These are phyloP conservation scores for Theretra japonica DNA, from an alignment of 2,888 invertebrate genomes.

Conservation along the genomic window DNA sequence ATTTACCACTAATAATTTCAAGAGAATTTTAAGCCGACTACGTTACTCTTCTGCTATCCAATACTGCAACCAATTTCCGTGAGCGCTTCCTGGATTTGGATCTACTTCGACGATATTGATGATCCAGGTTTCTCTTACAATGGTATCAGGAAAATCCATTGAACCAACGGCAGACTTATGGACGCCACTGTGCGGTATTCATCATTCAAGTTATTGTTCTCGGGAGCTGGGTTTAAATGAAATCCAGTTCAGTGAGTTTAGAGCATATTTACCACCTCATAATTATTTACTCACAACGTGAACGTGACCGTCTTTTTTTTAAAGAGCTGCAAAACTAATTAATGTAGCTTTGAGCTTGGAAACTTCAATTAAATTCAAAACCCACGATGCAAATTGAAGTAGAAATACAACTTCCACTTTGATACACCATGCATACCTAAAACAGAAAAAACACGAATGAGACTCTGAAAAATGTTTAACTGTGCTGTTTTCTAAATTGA, in stretches of 20 bases:
- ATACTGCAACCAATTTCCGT: too few relatives aligned
- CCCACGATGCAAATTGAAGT: slow-evolving; percentile 15
- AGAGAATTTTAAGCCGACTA: too few relatives aligned
- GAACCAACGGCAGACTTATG: too few relatives aligned
- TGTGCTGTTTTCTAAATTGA: neutral
- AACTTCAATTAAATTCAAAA: slow-evolving; percentile 24
- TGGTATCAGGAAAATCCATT: too few relatives aligned
- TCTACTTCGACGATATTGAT: too few relatives aligned
- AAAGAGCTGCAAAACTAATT: slow-evolving; percentile 11
- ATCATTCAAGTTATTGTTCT: neutral
- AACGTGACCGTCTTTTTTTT: slow-evolving; percentile 6
- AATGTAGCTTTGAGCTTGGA: slow-evolving; percentile 20
- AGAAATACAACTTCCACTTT: neutral
- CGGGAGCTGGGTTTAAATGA: neutral
- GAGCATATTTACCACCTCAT: slow-evolving; percentile 1
- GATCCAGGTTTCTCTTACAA: too few relatives aligned
- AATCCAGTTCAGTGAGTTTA: neutral
- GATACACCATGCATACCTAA: neutral
- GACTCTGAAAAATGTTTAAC: neutral
- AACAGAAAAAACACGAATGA: slow-evolving; percentile 4
- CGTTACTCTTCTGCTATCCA: too few relatives aligned
- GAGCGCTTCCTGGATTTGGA: too few relatives aligned
- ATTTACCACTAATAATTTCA: too few relatives aligned
- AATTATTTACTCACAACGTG: slow-evolving; percentile 10
- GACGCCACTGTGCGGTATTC: too few relatives aligned